These are phyloP conservation scores for Nannobrachium achirus DNA, from an alignment of 2,113 vertebrate species.

Conservation along the genomic window DNA sequence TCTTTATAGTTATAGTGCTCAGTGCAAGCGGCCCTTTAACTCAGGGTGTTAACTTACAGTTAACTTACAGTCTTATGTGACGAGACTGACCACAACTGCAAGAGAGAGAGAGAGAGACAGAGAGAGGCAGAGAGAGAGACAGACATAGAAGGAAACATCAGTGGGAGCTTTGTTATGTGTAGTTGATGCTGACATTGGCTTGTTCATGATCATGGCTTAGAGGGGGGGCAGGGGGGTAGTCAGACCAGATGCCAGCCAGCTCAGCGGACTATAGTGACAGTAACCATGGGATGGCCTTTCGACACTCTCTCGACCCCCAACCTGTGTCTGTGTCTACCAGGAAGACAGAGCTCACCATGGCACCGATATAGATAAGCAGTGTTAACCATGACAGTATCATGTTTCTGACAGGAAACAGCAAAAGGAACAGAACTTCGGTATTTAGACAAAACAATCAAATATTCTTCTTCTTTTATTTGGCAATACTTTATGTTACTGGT, in stretches of 20 bases:
- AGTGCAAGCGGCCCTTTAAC: no score
- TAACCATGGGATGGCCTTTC: background rate
- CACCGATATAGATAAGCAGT: background rate
- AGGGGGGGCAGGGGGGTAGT: background rate
- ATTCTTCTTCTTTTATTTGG: no score
- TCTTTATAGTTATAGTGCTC: no score
- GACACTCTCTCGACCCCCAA: background rate
- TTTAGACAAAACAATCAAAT: no score
- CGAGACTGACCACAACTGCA: no score
- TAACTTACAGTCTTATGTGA: no score
- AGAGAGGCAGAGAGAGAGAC: background rate
- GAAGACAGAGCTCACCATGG: background rate
- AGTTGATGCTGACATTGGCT: background rate
- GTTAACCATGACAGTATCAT: no score
- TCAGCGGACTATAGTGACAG: no score
- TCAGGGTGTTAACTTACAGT: no score
- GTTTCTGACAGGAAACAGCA: no score
- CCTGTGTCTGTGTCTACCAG: background rate
- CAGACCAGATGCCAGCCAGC: conserved; percentile 22
- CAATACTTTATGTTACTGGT: no score
- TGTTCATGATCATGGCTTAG: background rate
- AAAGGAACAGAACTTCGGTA: no score
- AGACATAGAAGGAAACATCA: background rate
- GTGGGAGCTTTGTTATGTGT: background rate
- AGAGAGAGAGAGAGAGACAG: background rate